Conservation (phyloP, 2,888 invertebrate species). For the Spialia ferax region DNA sequence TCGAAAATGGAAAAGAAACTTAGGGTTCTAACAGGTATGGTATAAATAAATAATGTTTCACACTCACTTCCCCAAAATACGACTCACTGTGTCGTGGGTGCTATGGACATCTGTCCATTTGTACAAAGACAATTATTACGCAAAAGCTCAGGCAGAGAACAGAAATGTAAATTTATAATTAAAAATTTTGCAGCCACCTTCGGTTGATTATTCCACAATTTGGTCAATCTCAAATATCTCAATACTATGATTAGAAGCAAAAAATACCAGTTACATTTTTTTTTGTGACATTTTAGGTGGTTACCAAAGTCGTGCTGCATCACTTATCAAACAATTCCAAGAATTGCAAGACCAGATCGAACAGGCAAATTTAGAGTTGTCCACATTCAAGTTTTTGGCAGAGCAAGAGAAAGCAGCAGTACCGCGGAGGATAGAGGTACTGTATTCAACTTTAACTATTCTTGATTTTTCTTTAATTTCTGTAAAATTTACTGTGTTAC, state of each 20-base stretch:
- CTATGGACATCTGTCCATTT: too few species aligned
- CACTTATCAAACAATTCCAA: slow-evolving; percentile 94
- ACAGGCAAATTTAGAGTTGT: slow-evolving; percentile 94
- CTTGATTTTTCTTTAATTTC: background rate
- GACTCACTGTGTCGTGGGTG: too few species aligned
- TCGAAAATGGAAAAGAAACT: slow-evolving; percentile 99
- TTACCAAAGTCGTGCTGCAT: slow-evolving; percentile 89
- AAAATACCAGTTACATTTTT: too few species aligned
- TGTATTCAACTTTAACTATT: background rate
- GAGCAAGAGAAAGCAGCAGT: slow-evolving; percentile 96
- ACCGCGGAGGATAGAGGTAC: slow-evolving; percentile 95
- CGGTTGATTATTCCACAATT: too few species aligned
- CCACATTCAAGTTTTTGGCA: slow-evolving; percentile 96
- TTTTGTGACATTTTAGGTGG: too few species aligned
- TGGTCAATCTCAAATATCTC: too few species aligned
- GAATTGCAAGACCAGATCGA: slow-evolving; percentile 97
- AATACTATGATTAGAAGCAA: background rate
- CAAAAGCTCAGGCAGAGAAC: too few species aligned
- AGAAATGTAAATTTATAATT: too few species aligned
- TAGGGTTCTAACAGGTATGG: slow-evolving; percentile 94
- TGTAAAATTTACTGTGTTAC: background rate
- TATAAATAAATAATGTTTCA: too few species aligned
- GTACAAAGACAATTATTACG: too few species aligned
- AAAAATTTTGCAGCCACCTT: too few species aligned
- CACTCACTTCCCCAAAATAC: too few species aligned